Evolutionary conservation across 2,888 invertebrate genomes (phyloP), one percentile per base, ranked within the genome.

Genomic region (Cremastinae sp.): DNA sequence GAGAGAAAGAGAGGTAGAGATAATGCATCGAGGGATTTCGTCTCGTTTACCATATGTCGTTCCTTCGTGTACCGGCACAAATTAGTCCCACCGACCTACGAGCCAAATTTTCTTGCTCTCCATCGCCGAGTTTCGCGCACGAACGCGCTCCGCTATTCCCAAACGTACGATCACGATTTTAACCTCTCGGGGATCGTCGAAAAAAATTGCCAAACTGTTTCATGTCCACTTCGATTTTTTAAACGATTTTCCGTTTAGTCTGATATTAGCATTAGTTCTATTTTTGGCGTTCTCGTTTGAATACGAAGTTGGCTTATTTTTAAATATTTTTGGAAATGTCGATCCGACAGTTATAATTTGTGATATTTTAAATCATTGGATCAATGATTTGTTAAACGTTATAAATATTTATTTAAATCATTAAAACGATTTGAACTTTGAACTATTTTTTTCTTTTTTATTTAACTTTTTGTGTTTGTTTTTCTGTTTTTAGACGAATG

Each of bases 401-500:
- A n/a, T n/a, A n/a, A n/a, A n/a, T n/a, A n/a, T n/a, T n/a, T 55
- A 41, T 58, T 35, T 2, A 14, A 28, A 5, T 8, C 10, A 8
- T 3, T 7, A 8, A 41, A 10, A 55, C 1, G 14, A 0, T 22
- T 5, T 12, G 10, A 37, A 0, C 5, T 1, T 35, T 7, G 28
- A n/a, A n/a, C n/a, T n/a, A n/a, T 28, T 45, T 28, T 14, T 16
- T 62, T 12, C 37, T 37, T 10, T 18, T 49, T 1, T 18, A 8
- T 37, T n/a, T n/a, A 51, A 37, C 12, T 16, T 5, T 35, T 2
- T 43, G 0, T n/a, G 9, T 22, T 51, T 12, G 3, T 56, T 12
- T 22, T 20, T 0, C 20, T 18, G 81, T 78, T 91, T 91, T 55
- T 92, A 96, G 95, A 88, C 91, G 96, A 82, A 96, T 96, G 96